Evolutionary conservation across 2,113 vertebrate species (phyloP).

Genomic region (Nansenia antarctica): DNA sequence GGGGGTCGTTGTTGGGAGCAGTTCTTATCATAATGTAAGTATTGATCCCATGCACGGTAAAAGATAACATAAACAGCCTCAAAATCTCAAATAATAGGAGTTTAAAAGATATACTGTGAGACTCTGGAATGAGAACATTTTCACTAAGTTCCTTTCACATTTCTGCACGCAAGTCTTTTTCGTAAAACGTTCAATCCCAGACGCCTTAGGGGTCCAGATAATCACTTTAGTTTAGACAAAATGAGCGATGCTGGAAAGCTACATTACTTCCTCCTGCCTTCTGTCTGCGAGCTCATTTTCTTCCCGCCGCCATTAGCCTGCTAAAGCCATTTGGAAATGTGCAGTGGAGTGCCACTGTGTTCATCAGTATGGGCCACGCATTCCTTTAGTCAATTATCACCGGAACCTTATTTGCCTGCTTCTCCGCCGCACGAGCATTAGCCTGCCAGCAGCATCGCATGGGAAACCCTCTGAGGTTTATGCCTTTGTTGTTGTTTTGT

Average conservation of each 20-base stretch:
- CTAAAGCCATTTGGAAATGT: constrained; percentile 69
- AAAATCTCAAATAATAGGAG: neutral
- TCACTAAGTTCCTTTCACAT: constrained; percentile 59
- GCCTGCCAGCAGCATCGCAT: neutral
- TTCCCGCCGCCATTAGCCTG: constrained; percentile 59
- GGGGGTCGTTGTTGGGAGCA: neutral
- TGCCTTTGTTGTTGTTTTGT: neutral
- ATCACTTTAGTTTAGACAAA: constrained; percentile 71
- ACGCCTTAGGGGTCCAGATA: constrained; percentile 66
- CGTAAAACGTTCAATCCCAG: constrained; percentile 62
- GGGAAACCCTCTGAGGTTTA: neutral
- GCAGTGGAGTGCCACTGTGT: constrained; percentile 62
- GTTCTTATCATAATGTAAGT: neutral
- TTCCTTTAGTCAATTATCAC: constrained; percentile 69
- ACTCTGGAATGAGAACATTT: constrained; percentile 49
- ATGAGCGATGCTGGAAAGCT: constrained; percentile 66
- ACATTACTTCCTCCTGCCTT: constrained; percentile 64
- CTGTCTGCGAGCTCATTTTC: constrained; percentile 54
- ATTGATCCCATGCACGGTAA: constrained; percentile 8
- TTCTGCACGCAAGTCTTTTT: constrained; percentile 55
- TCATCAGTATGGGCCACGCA: constrained; percentile 67
- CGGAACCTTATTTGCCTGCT: constrained; percentile 59
- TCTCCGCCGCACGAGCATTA: constrained; percentile 30
- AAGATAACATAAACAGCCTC: neutral
- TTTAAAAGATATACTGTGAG: constrained; percentile 34